Base-by-base conservation (phyloP, 64 coral and sea anemone species). In the Stylophora pistillata region DNA sequence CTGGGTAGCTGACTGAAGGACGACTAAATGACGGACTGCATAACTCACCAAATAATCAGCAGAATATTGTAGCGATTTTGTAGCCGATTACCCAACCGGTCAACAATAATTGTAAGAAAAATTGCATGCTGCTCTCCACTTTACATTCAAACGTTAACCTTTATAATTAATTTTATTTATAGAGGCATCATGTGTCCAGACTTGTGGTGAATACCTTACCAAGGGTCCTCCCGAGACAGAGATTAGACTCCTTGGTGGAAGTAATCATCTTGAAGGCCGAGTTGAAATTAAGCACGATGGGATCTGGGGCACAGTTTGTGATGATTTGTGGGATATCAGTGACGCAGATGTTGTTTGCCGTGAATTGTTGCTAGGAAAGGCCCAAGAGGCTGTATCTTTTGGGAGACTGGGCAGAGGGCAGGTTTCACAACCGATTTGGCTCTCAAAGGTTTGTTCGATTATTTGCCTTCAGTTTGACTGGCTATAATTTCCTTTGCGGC, bases 271-370 rank as follows among this genome's bases (percentile, higher is more conserved):
- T 52, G 81, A 93, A 68, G 95, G 95, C 18, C 95, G 91, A 3
- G 81, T 97, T 2, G 87, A 93, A 59, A 82, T 97, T 5, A 90
- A 82, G 30, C 90, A 91, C 62, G 30, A 87, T 17, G 90, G 87
- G 54, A 30, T 56, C 16, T 97, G 95, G 95, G 95, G 95, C 20
- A 97, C 95, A 32, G 66, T 97, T 62, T 97, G 95, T 34, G 95
- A 97, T 32, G 95, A 97, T 72, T 83, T 54, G 31, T 97, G 91
- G 91, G 91, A 90, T 60, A 97, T 90, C 12, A 89, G 76, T 7
- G 88, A 89, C 31, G 95, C 95, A 1, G 70, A 53, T 23, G 91
- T 93, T 60, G 88, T 93, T 10, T 97, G 95, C 17, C 74, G 91
- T 53, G 95, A 97, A 32, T 56, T 97, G 47, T 87, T 90, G 65